Conservation (phyloP, 2,888 invertebrate genomes). For the Ectobius pallidus region DNA sequence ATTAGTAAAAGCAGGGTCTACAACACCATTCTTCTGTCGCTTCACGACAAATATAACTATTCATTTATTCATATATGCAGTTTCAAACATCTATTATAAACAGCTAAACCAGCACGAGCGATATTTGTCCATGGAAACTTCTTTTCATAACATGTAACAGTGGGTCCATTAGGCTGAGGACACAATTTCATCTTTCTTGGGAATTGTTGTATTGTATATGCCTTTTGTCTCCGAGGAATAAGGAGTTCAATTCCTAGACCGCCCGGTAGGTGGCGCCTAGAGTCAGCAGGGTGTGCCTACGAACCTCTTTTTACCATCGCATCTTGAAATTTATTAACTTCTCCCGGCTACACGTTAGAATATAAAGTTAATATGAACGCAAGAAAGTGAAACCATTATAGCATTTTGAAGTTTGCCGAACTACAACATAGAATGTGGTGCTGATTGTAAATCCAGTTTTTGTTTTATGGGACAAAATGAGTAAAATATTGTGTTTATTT, state of each 20-base stretch:
- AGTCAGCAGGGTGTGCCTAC: background rate
- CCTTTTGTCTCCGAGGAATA: slow-evolving; percentile 35
- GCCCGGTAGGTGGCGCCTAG: slow-evolving; percentile 27
- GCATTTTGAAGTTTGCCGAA: no score
- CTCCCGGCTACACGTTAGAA: no score
- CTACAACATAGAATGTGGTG: no score
- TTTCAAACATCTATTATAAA: slow-evolving; percentile 25
- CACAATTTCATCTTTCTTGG: slow-evolving; percentile 34
- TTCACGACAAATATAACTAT: slow-evolving; percentile 26
- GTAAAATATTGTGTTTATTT: no score
- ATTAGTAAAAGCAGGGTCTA: slow-evolving; percentile 31
- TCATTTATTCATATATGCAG: slow-evolving; percentile 39
- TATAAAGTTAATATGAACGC: no score
- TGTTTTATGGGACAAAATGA: no score
- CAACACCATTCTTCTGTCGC: slow-evolving; percentile 31
- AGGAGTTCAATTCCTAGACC: slow-evolving; percentile 19
- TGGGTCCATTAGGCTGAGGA: slow-evolving; percentile 11
- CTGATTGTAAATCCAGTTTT: no score
- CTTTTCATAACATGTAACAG: background rate
- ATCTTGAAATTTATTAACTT: no score
- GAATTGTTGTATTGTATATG: no score
- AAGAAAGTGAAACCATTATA: no score
- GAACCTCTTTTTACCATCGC: background rate
- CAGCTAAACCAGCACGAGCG: slow-evolving; percentile 28
- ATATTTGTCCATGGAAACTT: slow-evolving; percentile 27